Evolutionary conservation across 2,113 vertebrate genomes (phyloP).

Genomic region (Lagenorhynchus albirostris): DNA sequence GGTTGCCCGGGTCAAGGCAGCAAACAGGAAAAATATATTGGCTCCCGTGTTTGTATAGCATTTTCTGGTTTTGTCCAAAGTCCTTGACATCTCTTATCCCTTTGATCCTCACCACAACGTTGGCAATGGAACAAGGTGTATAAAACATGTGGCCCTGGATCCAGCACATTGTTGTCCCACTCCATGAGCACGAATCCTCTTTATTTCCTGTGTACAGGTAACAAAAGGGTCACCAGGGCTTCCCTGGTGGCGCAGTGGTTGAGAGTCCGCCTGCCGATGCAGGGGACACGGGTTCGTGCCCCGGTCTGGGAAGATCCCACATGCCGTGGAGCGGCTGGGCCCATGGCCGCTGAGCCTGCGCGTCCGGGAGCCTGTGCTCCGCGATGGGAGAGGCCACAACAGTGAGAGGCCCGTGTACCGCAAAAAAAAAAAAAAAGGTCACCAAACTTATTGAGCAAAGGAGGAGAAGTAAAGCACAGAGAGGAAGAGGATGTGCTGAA

Average conservation of each 20-base stretch:
- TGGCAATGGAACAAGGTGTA: not conserved
- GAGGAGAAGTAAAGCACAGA: not conserved
- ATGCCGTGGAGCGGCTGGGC: too few species aligned
- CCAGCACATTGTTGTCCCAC: rapidly evolving
- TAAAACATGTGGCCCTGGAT: not conserved
- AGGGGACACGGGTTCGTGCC: too few species aligned
- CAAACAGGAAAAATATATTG: not conserved
- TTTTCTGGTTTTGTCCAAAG: not conserved
- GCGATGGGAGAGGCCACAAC: too few species aligned
- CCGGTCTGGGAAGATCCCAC: too few species aligned
- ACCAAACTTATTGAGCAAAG: not conserved
- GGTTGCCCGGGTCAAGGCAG: not conserved
- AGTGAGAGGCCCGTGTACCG: too few species aligned
- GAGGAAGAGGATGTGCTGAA: not conserved
- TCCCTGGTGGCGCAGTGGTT: too few species aligned
- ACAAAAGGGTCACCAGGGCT: not conserved
- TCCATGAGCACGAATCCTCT: rapidly evolving
- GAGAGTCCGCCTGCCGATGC: too few species aligned
- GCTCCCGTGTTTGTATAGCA: not conserved
- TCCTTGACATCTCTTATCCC: not conserved
- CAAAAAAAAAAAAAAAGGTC: not conserved
- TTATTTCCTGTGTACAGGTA: not conserved
- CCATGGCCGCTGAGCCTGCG: too few species aligned
- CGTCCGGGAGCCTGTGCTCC: too few species aligned
- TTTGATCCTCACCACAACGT: rapidly evolving